Base-by-base conservation (phyloP, 2,888 invertebrate species). In the Andrena marginata region DNA sequence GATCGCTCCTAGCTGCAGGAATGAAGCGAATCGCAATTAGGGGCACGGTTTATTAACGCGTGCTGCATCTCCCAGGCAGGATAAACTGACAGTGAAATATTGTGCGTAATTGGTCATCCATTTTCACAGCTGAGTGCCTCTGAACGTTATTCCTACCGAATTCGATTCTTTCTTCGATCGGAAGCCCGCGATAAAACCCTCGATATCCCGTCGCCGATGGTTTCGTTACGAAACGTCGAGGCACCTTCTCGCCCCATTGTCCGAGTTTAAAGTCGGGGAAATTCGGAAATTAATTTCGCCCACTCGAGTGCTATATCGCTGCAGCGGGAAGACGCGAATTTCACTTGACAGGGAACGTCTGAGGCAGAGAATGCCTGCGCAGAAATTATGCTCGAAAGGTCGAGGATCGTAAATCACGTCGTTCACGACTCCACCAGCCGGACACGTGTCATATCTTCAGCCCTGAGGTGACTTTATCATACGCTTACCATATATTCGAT, bases 401-500 rank as follows among this genome's bases (percentile, higher is more conserved):
- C 51, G 60, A n/a, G 62, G 62, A 49, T 62, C 69, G 69, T 76
- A 63, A 76, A 76, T 76, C 70, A 63, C 60, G 75, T 54, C 62
- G 29, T 62, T 76, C 60, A 29, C 51, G 20, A n/a, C n/a, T 51
- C 35, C 54, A 31, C 51, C 31, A 51, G 51, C 69, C 51, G 75
- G 70, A 76, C 75, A 54, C 62, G 70, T 70, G 60, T 76, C 75
- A 20, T 69, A 69, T 76, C 51, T 76, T 51, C 20, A 76, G 35
- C 51, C 26, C 13, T 8, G 42, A 23, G 20, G 33, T 26, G 62
- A 69, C 51, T 76, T 76, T 70, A 76, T 62, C 75, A 62, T 69
- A 60, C 68, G 51, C n/a, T 75, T 69, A 51, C 60, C 75, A 62
- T 62, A 76, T 70, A 76, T 69, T 62, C 69, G 51, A 76, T 69